These are phyloP conservation scores for Agelas oroides DNA, from an alignment of 37 sponge, comb jelly and placozoan species.

Conservation along the genomic window DNA sequence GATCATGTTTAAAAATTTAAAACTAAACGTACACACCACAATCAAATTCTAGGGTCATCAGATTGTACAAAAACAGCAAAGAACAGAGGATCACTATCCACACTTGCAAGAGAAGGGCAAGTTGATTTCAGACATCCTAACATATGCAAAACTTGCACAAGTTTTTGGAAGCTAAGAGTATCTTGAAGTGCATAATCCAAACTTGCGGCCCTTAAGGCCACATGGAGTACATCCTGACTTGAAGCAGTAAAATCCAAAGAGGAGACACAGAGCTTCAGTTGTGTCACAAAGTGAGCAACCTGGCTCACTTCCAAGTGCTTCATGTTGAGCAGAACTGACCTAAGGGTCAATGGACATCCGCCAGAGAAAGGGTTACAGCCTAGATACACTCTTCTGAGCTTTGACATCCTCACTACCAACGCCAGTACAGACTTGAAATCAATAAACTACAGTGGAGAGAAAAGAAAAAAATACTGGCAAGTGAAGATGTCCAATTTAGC, in stretches of 20 bases:
- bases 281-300: not conserved
- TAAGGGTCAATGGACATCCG: constrained; percentile 1
- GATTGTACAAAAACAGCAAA: not conserved
- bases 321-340: not conserved
- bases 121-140: not conserved
- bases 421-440: constrained; percentile 10
- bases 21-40: too few species aligned
- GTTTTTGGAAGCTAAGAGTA: not conserved
- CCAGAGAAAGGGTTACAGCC: constrained; percentile 46
- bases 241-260: too few species aligned
- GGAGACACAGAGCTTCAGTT: not conserved
- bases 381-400: not conserved
- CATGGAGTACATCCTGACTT: not conserved
- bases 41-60: too few species aligned
- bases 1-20: too few species aligned
- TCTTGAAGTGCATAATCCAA: not conserved
- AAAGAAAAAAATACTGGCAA: not conserved
- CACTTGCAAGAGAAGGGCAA: constrained; percentile 2
- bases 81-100: not conserved
- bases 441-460: constrained; percentile 6
- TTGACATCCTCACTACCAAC: not conserved
- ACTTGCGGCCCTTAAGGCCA: not conserved
- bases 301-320: not conserved
- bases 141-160: not conserved
- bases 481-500: not conserved